A percentile compares a stretch with the other conserved stretches of the same genome.
Evolutionary conservation across 2,113 vertebrate species (phyloP).

Genomic region (Vireo altiloquus): DNA sequence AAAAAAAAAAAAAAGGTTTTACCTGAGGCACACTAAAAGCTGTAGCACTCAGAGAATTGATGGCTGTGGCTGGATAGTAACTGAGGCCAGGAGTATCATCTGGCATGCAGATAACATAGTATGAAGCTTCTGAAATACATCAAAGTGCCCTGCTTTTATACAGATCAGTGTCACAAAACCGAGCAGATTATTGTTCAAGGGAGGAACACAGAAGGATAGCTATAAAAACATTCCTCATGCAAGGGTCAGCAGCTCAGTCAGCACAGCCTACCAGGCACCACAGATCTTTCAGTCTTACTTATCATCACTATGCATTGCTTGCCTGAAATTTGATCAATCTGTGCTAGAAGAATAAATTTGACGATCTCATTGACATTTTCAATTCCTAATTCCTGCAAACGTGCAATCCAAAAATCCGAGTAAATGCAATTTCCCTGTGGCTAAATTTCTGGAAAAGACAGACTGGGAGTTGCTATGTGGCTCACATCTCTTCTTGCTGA

Average conservation of each 20-base stretch:
- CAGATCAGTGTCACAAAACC: constrained; percentile 19
- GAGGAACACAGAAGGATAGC: neutral
- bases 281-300: neutral
- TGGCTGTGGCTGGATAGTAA: neutral
- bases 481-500: neutral
- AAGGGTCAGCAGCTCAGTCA: neutral
- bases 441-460: neutral
- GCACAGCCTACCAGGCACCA: neutral
- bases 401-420: neutral
- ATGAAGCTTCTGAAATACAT: constrained; percentile 31
- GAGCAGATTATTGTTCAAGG: neutral
- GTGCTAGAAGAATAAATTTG: neutral
- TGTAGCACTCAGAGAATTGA: neutral
- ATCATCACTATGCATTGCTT: neutral
- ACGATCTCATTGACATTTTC: neutral
- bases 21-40: neutral
- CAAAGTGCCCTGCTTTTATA: neutral
- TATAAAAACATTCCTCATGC: neutral
- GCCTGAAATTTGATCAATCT: neutral
- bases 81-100: constrained; percentile 11
- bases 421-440: neutral
- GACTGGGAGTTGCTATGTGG: neutral
- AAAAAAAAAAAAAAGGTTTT: neutral
- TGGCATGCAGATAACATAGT: constrained; percentile 29
- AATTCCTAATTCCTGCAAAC: neutral